These are phyloP conservation scores for Dasyprocta punctata DNA, from an alignment of 2,113 vertebrate genomes.

Conservation along the genomic window DNA sequence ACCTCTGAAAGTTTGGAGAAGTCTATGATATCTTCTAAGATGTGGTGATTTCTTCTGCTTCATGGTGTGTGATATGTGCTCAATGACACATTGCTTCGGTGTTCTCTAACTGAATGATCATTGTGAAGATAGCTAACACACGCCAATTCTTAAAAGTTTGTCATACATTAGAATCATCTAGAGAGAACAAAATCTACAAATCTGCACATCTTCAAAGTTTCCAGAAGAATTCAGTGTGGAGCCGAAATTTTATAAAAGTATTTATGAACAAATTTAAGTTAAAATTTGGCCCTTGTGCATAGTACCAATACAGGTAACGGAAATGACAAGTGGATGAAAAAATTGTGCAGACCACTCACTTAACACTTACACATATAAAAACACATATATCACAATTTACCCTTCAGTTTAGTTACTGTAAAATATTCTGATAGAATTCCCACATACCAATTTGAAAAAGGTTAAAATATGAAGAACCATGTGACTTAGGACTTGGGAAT, in stretches of 20 bases:
- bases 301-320: background rate
- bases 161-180: background rate
- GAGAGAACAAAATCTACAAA: background rate
- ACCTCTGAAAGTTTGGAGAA: background rate
- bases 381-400: background rate
- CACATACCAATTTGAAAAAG: background rate
- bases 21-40: background rate
- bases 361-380: constrained; percentile 18
- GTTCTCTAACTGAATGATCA: background rate
- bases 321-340: constrained; percentile 14
- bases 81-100: background rate
- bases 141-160: background rate
- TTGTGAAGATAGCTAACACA: background rate
- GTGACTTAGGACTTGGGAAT: background rate
- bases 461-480: constrained; percentile 16
- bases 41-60: background rate
- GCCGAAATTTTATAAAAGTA: constrained; percentile 35
- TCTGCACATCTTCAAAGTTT: background rate
- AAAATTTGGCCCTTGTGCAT: background rate
- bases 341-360: background rate
- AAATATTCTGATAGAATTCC: background rate
- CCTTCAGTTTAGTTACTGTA: background rate
- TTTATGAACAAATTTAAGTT: constrained; percentile 33
- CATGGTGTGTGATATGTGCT: background rate
- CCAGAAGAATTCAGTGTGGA: constrained; percentile 12